Percentiles rank a stretch among this genome's conserved stretches.
Conservation (phyloP, 1,140 invertebrate genomes). For the Luehdorfia chinensis region DNA sequence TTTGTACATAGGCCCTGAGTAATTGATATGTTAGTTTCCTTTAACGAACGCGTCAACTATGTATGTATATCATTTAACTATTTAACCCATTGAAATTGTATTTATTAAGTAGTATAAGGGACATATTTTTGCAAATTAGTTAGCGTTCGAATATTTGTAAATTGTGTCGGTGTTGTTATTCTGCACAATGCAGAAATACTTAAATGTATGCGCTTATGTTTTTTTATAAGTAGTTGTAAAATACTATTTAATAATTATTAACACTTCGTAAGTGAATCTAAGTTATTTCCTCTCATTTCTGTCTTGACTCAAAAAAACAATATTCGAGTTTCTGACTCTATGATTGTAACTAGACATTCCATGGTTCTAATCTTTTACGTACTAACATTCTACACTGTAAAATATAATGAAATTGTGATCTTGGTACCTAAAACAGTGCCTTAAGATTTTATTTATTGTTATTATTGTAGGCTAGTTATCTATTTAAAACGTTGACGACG, state of each 20-base stretch:
- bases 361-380: slow-evolving; percentile 48
- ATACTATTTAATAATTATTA: slow-evolving; percentile 37
- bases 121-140: slow-evolving; percentile 47
- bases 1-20: slow-evolving; percentile 39
- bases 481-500: slow-evolving; percentile 64
- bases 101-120: slow-evolving; percentile 68
- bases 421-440: slow-evolving; percentile 70
- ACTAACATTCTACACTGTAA: slow-evolving; percentile 36
- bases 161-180: slow-evolving; percentile 77
- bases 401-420: slow-evolving; percentile 68
- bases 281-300: slow-evolving; percentile 32
- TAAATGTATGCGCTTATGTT: slow-evolving; percentile 75
- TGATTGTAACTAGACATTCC: slow-evolving; percentile 64
- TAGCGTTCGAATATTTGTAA: slow-evolving; percentile 67
- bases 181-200: slow-evolving; percentile 77
- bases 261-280: slow-evolving; percentile 52
- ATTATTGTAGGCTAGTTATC: slow-evolving; percentile 64
- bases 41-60: slow-evolving; percentile 31
- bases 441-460: slow-evolving; percentile 76
- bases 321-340: slow-evolving; percentile 29
- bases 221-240: slow-evolving; percentile 60
- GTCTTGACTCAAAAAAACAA: slow-evolving; percentile 34
- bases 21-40: slow-evolving; percentile 29
- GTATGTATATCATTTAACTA: slow-evolving; percentile 24
- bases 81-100: slow-evolving; percentile 39